Conservation (phyloP, 2,797 vertebrate species). For the Trichosurus vulpecula region DNA sequence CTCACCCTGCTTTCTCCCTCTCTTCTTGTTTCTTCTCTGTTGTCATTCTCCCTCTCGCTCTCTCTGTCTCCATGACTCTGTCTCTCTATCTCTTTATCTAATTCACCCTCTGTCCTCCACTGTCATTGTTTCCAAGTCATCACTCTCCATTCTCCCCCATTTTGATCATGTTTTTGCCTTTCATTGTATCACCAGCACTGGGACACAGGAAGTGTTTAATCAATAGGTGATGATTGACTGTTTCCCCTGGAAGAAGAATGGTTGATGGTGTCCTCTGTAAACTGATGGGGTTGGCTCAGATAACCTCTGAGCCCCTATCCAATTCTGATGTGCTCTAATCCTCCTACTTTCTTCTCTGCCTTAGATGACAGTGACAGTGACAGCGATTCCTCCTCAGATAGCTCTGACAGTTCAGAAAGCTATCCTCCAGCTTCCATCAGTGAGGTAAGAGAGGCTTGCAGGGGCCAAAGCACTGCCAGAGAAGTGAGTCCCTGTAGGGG, state of each 20-base stretch:
- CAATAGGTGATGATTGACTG: background rate
- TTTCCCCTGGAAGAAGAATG: slow-evolving; percentile 18
- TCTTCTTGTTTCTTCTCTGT: background rate
- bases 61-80: background rate
- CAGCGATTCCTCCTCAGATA: slow-evolving; percentile 65
- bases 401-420: slow-evolving; percentile 45
- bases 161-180: background rate
- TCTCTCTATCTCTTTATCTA: slow-evolving; percentile 7
- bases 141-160: background rate
- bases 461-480: background rate
- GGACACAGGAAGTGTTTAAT: background rate
- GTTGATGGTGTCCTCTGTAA: background rate
- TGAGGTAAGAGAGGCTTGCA: slow-evolving; percentile 60
- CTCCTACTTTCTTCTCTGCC: slow-evolving; percentile 45
- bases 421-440: background rate
- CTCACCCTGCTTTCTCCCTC: background rate
- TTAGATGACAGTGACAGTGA: slow-evolving; percentile 66
- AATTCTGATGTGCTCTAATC: background rate
- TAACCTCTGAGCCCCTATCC: background rate
- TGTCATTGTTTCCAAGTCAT: background rate
- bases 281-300: background rate
- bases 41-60: background rate
- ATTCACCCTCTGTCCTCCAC: background rate
- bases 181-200: background rate
- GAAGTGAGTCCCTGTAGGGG: background rate